Percentiles rank a stretch among this genome's conserved stretches.
These are phyloP conservation scores for Cantharis lateralis DNA, from an alignment of 2,888 invertebrate species.

Conservation along the genomic window DNA sequence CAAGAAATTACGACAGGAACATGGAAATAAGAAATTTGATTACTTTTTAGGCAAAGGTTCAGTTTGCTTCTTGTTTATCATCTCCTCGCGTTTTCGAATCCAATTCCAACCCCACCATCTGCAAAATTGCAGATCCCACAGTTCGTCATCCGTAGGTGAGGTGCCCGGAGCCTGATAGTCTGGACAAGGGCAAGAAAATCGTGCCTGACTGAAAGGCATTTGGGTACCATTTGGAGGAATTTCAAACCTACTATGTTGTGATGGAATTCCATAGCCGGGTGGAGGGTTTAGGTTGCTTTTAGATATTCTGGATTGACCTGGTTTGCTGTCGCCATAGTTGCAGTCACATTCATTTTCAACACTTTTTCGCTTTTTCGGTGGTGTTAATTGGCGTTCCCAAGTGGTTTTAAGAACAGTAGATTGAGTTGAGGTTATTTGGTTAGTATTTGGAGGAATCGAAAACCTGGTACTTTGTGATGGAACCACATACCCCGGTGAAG, in stretches of 20 bases:
- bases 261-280: neutral
- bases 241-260: neutral
- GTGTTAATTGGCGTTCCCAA: neutral
- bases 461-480: neutral
- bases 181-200: neutral
- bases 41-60: neutral
- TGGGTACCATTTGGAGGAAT: neutral
- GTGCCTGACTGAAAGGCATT: neutral
- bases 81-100: constrained; percentile 32
- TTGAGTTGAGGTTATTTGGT: neutral
- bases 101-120: constrained; percentile 40
- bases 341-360: neutral
- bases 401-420: neutral
- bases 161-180: neutral
- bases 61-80: constrained; percentile 6
- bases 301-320: neutral
- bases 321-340: neutral
- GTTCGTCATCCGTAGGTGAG: constrained; percentile 18
- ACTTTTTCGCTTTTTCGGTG: neutral
- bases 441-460: neutral
- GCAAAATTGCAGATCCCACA: constrained; percentile 35
- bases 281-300: neutral
- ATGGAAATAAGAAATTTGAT: no score
- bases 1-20: neutral
- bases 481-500: neutral